Evolutionary conservation across 1,140 invertebrate species (phyloP).

Genomic region (Sycophila sp.): DNA sequence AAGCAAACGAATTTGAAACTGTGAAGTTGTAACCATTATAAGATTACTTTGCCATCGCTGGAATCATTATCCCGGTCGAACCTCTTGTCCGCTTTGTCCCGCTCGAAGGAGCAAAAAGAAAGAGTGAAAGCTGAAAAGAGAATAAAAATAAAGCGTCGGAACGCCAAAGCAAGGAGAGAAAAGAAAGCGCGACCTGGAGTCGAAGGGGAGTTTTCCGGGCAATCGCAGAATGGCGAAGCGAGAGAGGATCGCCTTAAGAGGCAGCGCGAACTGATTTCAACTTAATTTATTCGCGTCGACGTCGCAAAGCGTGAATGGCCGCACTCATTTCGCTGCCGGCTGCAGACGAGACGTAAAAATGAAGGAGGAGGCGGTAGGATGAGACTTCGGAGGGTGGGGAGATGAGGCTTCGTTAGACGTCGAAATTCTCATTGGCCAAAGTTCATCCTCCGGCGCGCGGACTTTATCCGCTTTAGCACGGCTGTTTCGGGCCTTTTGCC

Average conservation of each 20-base stretch:
- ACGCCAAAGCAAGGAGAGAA: neutral
- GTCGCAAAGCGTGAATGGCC: conserved; percentile 41
- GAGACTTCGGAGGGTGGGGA: neutral
- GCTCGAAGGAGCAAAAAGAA: too few species aligned
- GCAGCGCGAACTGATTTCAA: conserved; percentile 42
- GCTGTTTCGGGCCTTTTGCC: neutral
- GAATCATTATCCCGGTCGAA: too few species aligned
- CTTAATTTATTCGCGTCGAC: conserved; percentile 47
- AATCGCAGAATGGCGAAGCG: conserved; percentile 22
- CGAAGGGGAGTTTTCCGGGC: conserved; percentile 19
- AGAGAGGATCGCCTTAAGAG: conserved; percentile 12
- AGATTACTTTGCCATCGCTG: too few species aligned
- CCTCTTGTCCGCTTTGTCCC: neutral
- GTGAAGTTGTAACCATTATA: neutral
- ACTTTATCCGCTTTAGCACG: neutral
- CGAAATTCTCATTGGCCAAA: conserved; percentile 19
- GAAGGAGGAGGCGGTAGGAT: neutral
- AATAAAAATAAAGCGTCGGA: neutral
- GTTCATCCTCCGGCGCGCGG: neutral
- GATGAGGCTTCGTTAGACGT: conserved; percentile 2
- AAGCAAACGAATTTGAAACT: too few species aligned
- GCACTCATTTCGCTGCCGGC: conserved; percentile 27
- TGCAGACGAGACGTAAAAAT: neutral
- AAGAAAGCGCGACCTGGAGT: neutral
- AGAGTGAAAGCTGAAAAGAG: neutral